These are phyloP conservation scores for Helicoverpa armigera DNA, from an alignment of 1,140 invertebrate species.

Conservation along the genomic window DNA sequence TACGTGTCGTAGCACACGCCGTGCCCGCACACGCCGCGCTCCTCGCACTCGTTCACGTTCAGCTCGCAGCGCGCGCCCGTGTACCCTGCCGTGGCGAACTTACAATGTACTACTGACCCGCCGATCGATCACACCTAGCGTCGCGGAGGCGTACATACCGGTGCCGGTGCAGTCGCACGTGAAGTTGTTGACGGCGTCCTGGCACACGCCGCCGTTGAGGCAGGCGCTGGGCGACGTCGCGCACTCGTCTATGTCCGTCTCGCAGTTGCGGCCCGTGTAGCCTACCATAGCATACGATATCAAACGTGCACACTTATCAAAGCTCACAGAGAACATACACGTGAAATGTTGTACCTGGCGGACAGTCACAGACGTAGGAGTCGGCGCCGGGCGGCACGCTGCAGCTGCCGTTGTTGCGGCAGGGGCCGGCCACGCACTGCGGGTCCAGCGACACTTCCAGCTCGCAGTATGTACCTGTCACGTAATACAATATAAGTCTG, in stretches of 20 bases:
- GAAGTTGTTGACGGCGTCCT: conserved; percentile 92
- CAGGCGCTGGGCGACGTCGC: conserved; percentile 90
- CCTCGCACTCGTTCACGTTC: conserved; percentile 95
- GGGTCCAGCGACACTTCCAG: conserved; percentile 90
- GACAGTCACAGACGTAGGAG: conserved; percentile 88
- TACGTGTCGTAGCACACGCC: conserved; percentile 93
- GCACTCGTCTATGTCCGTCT: conserved; percentile 91
- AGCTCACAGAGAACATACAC: neutral
- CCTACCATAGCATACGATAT: conserved; percentile 59
- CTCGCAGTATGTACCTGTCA: conserved; percentile 91
- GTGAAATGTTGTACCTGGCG: conserved; percentile 76
- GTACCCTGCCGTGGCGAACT: conserved; percentile 87
- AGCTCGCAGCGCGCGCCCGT: conserved; percentile 92
- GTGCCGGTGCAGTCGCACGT: conserved; percentile 92
- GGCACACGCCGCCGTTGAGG: conserved; percentile 93
- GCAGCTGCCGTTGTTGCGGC: conserved; percentile 91
- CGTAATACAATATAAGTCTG: neutral
- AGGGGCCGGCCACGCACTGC: conserved; percentile 91
- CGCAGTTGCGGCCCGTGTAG: conserved; percentile 87
- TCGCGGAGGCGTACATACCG: conserved; percentile 75
- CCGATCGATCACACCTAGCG: neutral
- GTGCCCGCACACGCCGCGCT: conserved; percentile 91
- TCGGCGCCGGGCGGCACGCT: conserved; percentile 86
- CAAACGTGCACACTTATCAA: neutral
- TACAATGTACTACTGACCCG: no score